A percentile compares a stretch with the other conserved stretches of the same genome.
These are phyloP conservation scores for Neogobius melanostomus DNA, from an alignment of 2,113 vertebrate species.

Conservation along the genomic window DNA sequence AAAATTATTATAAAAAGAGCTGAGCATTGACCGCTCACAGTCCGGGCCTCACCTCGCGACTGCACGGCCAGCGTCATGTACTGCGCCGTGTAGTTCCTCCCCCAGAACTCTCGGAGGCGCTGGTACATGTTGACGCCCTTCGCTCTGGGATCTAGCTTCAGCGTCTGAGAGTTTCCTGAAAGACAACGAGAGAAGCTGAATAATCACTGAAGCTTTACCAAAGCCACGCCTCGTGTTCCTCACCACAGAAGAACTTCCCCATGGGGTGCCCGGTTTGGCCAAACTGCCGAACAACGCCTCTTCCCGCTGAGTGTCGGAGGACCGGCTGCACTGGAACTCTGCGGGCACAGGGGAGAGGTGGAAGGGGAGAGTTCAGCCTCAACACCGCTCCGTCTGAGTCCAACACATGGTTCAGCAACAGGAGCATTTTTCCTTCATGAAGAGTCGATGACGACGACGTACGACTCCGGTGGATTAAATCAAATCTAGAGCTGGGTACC, in stretches of 20 bases:
- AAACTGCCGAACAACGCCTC: conserved; percentile 95
- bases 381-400: too few species aligned
- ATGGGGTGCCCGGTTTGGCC: conserved; percentile 91
- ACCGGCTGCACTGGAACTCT: conserved; percentile 92
- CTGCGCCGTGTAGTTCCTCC: conserved; percentile 90
- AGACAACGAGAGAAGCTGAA: neutral
- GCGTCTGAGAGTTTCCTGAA: conserved; percentile 91
- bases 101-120: conserved; percentile 89
- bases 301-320: conserved; percentile 91
- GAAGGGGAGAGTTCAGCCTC: too few species aligned
- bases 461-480: too few species aligned
- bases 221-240: conserved; percentile 14
- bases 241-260: conserved; percentile 98
- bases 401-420: too few species aligned
- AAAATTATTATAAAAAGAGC: too few species aligned
- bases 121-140: conserved; percentile 89
- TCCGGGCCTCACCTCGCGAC: conserved; percentile 85
- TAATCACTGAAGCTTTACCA: too few species aligned
- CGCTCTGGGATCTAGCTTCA: conserved; percentile 88
- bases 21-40: too few species aligned
- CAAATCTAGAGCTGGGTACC: too few species aligned
- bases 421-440: too few species aligned
- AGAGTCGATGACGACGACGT: too few species aligned
- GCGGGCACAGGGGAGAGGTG: conserved; percentile 13
- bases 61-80: conserved; percentile 96